phyloP scores from a whole-genome alignment of 2,797 vertebrate genomes.

The Rhinogobio ventralis region DNA sequence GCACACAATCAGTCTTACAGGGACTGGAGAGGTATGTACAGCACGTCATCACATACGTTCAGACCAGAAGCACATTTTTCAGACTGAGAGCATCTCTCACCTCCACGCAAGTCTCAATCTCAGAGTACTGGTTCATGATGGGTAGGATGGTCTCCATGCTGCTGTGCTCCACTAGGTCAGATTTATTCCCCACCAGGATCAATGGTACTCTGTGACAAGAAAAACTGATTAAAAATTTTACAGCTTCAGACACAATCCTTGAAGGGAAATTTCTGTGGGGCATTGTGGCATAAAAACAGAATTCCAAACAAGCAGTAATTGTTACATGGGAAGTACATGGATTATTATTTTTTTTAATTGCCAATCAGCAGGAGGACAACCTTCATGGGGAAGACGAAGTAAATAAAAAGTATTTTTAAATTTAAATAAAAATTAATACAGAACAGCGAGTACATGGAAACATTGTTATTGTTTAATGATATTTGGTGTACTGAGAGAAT shows the following conservation, averaged over 20 bases:
- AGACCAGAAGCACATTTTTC: neutral
- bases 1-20: constrained; percentile 45
- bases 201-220: constrained; percentile 86
- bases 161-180: constrained; percentile 97
- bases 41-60: neutral
- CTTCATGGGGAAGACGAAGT: neutral
- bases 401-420: neutral
- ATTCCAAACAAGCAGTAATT: neutral
- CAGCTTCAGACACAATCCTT: neutral
- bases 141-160: constrained; percentile 99
- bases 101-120: constrained; percentile 99
- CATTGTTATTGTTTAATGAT: neutral
- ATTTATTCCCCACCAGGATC: constrained; percentile 98
- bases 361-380: neutral
- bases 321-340: neutral
- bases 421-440: too few relatives aligned
- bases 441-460: neutral
- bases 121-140: constrained; percentile 98
- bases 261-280: too few relatives aligned
- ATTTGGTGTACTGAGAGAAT: neutral
- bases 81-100: constrained; percentile 72
- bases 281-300: neutral
- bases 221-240: neutral
- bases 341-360: neutral
- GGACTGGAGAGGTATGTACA: constrained; percentile 33